Base-by-base conservation (phyloP, 2,113 vertebrate species). In the Engystomops pustulosus region DNA sequence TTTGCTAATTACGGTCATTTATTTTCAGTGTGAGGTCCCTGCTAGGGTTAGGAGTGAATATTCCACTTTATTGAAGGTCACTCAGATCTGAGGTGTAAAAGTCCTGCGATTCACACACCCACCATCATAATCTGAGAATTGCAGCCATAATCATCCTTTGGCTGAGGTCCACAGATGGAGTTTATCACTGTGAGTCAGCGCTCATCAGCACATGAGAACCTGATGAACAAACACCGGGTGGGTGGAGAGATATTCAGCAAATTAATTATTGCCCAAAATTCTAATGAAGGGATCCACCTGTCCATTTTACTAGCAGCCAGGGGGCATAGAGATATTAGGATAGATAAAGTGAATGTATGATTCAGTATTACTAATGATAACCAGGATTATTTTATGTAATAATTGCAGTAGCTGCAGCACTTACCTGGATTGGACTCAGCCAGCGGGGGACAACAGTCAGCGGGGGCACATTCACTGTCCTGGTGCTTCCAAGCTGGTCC, bases 171-270 rank as follows among this genome's bases (percentile, higher is more conserved):
- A 49, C 23, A 30, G n/a, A n/a, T n/a, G n/a, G n/a, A 6, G 2
- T 74, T 45, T 30, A 17, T 74, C 70, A 17, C 25, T 47, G 12
- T 74, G 70, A 74, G 14, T 74, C 70, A 74, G 23, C 3, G 41
- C 70, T 74, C 23, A 14, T 47, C 14, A 27, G 15, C 6, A 74
- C 15, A 45, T 74, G 41, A 74, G 70, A 47, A 47, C 70, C 14
- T 49, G 58, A 62, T 62, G 58, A 30, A 30, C 69, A 74, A 74
- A 47, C 44, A 27, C n/a, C 49, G 70, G 70, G 41, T 30, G 70
- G 70, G 49, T 45, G 14, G 41, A 49, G 44, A 11, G 44, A 45
- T 12, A 45, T 45, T 1, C 12, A 12, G 41, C 30, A 45, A n/a
- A 30, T 74, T 30, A 74, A 74, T 74, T 18, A 47, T 70, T 44